Evolutionary conservation across 2,888 invertebrate species (phyloP).

Genomic region (Mayetiola destructor): DNA sequence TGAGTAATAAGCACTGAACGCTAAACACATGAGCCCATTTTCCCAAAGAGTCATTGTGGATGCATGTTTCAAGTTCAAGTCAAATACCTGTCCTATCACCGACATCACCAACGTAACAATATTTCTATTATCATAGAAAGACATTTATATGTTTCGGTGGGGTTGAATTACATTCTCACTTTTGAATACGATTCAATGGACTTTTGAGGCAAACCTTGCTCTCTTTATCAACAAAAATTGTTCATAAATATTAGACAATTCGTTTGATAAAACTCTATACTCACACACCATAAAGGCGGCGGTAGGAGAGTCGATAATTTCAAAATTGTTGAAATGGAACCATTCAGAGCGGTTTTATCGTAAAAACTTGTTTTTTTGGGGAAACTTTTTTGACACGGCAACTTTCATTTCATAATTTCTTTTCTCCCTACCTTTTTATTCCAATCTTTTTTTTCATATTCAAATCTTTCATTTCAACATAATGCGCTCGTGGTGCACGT

Average conservation of each 20-base stretch:
- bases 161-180: neutral
- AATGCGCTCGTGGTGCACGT: no score
- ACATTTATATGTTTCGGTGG: neutral
- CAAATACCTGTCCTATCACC: conserved; percentile 10
- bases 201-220: no score
- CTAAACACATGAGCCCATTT: neutral
- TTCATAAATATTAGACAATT: neutral
- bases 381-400: conserved; percentile 7
- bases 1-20: no score
- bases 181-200: no score
- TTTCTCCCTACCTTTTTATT: neutral
- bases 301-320: neutral
- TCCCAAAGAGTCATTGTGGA: neutral
- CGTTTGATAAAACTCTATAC: neutral
- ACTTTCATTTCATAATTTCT: neutral
- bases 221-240: no score
- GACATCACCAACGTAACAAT: neutral
- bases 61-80: neutral
- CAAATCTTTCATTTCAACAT: no score
- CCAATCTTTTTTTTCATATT: no score
- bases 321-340: neutral
- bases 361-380: neutral
- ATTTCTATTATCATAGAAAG: neutral
- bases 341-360: neutral
- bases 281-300: neutral